Base-by-base conservation (phyloP, 2,888 invertebrate genomes). In the Tetrapedia diversipes region DNA sequence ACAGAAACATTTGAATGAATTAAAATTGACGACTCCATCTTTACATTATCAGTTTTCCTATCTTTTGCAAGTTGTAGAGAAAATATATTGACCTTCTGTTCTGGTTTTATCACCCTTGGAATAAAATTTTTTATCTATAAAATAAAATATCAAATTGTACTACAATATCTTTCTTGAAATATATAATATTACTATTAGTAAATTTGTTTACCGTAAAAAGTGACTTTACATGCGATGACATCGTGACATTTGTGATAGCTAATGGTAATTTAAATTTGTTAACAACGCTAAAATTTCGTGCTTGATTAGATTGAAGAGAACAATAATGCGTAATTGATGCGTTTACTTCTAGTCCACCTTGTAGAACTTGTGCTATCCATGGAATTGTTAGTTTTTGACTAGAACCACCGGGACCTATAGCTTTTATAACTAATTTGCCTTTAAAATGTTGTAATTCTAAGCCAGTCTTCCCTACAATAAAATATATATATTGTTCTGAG, bases 201-300 rank as follows among this genome's bases (percentile, higher is more conserved):
- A 14, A n/a, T 57, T 22, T 19, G 19, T 92, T 92, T 92, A 95
- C 95, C 90, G 93, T 92, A 92, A 95, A 95, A 90, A 94, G 93
- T 74, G 92, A 91, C 80, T 92, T 92, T 60, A 94, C 94, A 72
- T 95, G 94, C 22, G 92, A 89, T 7, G 94, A 93, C 82, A 97
- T 91, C 10, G 95, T 94, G 51, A 96, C 93, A 90, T 96, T 96
- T 77, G 95, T 94, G 79, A 97, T 93, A 75, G 95, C 95, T 71
- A 97, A 90, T 10, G 96, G 95, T 83, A 95, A 93, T 86, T 94
- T 94, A 90, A 96, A 97, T 85, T 94, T 94, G 92, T 97, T 97
- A 65, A 94, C 94, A 74, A 96, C 93, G 63, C 93, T 92, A 81
- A 96, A 92, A 83, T 93, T 92, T 74, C 95, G 92, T 78, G 90